A percentile compares a stretch with the other conserved stretches of the same genome.
Evolutionary conservation across 2,888 invertebrate species (phyloP).

Genomic region (Polia nebulosa): DNA sequence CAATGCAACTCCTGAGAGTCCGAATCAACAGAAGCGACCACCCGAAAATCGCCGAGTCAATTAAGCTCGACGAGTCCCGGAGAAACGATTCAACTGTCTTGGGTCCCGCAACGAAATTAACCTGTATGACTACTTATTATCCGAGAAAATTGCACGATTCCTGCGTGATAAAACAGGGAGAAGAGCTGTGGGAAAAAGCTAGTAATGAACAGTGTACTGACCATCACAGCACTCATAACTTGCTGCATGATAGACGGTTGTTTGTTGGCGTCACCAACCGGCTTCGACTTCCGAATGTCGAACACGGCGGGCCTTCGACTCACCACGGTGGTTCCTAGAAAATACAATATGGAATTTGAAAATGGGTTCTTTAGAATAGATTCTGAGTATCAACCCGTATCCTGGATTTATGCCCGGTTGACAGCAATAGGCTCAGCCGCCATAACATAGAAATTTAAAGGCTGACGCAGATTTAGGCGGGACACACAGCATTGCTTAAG

Average conservation of each 20-base stretch:
- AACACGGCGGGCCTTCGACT: slow-evolving; percentile 94
- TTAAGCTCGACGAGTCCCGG: too few relatives aligned
- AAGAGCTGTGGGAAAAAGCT: too few relatives aligned
- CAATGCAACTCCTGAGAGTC: too few relatives aligned
- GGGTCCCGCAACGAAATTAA: too few relatives aligned
- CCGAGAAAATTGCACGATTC: too few relatives aligned
- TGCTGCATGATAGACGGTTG: slow-evolving; percentile 94
- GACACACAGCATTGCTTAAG: neutral
- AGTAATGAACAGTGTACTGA: slow-evolving; percentile 71
- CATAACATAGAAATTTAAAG: neutral
- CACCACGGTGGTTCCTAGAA: slow-evolving; percentile 92
- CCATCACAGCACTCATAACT: slow-evolving; percentile 96
- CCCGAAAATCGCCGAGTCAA: too few relatives aligned
- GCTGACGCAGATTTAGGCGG: neutral
- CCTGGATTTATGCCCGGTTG: neutral
- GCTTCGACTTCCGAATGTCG: slow-evolving; percentile 93
- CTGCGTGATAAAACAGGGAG: too few relatives aligned
- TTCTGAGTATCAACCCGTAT: neutral
- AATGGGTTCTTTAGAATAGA: neutral
- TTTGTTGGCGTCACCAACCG: slow-evolving; percentile 81
- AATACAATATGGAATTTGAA: neutral
- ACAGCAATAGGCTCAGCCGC: neutral
- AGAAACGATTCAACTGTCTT: too few relatives aligned
- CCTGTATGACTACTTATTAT: too few relatives aligned
- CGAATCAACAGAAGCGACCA: too few relatives aligned